These are phyloP conservation scores for Ctenopoma kingsleyae DNA, from an alignment of 2,797 vertebrate species.

Conservation along the genomic window DNA sequence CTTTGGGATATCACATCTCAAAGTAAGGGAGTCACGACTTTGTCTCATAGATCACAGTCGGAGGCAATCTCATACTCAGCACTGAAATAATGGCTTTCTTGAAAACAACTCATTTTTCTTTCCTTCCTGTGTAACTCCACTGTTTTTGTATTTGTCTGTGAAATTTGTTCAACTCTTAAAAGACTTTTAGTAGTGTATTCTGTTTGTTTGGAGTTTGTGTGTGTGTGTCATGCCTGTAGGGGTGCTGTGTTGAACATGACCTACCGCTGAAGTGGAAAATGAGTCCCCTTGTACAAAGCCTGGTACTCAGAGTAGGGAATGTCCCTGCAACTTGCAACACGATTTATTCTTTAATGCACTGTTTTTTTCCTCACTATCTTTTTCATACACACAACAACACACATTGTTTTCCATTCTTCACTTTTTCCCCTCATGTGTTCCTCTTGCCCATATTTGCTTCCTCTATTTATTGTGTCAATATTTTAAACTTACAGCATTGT, in stretches of 20 bases:
- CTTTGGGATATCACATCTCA: constrained; percentile 53
- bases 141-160: constrained; percentile 6
- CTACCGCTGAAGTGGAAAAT: constrained; percentile 58
- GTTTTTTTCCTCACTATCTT: background rate
- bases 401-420: background rate
- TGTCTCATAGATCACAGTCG: constrained; percentile 69
- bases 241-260: constrained; percentile 38
- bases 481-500: background rate
- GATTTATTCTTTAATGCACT: constrained; percentile 6
- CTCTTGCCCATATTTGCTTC: background rate
- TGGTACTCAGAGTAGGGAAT: constrained; percentile 21
- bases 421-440: background rate
- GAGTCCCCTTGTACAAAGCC: constrained; percentile 42
- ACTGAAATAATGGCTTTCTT: constrained; percentile 68
- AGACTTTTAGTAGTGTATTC: constrained; percentile 9
- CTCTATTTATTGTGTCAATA: background rate
- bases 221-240: constrained; percentile 29
- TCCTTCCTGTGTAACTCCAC: constrained; percentile 17
- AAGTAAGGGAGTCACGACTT: constrained; percentile 63
- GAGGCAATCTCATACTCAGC: constrained; percentile 62
- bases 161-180: constrained; percentile 11
- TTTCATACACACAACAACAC: background rate
- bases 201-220: constrained; percentile 11
- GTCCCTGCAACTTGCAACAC: constrained; percentile 9
- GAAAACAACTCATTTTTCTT: constrained; percentile 67